Percentiles rank a stretch among this genome's conserved stretches.
These are phyloP conservation scores for Podotricha telesiphe DNA, from an alignment of 2,888 invertebrate genomes.

Conservation along the genomic window DNA sequence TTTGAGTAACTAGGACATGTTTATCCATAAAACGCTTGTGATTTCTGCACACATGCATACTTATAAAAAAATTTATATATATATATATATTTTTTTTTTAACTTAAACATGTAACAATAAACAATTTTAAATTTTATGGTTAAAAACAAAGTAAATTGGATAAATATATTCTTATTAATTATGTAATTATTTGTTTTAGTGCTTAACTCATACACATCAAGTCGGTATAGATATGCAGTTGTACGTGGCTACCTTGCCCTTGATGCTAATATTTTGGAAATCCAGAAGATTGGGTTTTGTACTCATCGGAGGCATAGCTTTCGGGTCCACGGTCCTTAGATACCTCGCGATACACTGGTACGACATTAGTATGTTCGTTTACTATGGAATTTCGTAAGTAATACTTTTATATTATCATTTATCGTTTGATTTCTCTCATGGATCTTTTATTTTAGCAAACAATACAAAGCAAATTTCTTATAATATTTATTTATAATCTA, in stretches of 20 bases:
- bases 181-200: constrained; percentile 67
- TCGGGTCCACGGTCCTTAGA: constrained; percentile 74
- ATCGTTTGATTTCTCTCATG: too few species aligned
- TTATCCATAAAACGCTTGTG: too few species aligned
- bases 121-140: too few species aligned
- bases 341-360: constrained; percentile 75
- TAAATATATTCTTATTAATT: neutral
- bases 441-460: too few species aligned
- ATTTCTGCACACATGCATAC: too few species aligned
- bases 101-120: too few species aligned
- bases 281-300: constrained; percentile 64
- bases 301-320: constrained; percentile 61
- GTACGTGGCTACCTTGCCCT: constrained; percentile 75
- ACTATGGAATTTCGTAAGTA: constrained; percentile 83
- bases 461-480: too few species aligned
- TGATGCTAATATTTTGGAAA: constrained; percentile 78
- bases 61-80: too few species aligned
- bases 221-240: constrained; percentile 84
- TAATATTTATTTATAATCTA: too few species aligned
- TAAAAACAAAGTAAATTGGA: too few species aligned
- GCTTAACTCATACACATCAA: constrained; percentile 84
- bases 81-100: too few species aligned
- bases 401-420: neutral
- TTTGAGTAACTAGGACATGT: too few species aligned
- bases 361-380: constrained; percentile 81